These are phyloP conservation scores for Sylvia atricapilla DNA, from an alignment of 2,113 vertebrate species.

Conservation along the genomic window DNA sequence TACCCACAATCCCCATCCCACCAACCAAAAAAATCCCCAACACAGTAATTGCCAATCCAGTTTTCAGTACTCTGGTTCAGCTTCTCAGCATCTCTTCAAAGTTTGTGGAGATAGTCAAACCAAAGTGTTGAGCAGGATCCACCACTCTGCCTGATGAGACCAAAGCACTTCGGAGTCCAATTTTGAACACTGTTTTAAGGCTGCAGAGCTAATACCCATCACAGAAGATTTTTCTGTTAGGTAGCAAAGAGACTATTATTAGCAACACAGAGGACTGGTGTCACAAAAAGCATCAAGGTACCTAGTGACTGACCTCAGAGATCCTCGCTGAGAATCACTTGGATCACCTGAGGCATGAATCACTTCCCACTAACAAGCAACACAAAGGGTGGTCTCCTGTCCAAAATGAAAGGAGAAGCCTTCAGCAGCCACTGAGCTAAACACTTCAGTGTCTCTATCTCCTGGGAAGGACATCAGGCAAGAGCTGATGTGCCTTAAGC, in stretches of 20 bases:
- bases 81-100: not conserved
- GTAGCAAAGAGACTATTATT: not conserved
- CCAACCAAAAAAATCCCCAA: not conserved
- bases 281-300: not conserved
- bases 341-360: accelerated
- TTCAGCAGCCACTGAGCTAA: not conserved
- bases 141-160: not conserved
- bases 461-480: not conserved
- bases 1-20: not conserved
- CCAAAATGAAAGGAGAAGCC: not conserved
- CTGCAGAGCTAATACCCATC: not conserved
- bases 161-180: not conserved
- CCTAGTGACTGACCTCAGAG: not conserved
- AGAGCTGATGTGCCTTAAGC: not conserved
- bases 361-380: not conserved
- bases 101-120: not conserved
- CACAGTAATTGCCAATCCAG: not conserved
- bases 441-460: not conserved
- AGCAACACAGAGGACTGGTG: not conserved
- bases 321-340: not conserved
- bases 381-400: not conserved
- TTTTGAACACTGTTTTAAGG: not conserved
- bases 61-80: not conserved
- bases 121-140: not conserved
- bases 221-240: not conserved